Evolutionary conservation across 2,797 vertebrate species (phyloP).

Genomic region (Helicolenus hilgendorfi): DNA sequence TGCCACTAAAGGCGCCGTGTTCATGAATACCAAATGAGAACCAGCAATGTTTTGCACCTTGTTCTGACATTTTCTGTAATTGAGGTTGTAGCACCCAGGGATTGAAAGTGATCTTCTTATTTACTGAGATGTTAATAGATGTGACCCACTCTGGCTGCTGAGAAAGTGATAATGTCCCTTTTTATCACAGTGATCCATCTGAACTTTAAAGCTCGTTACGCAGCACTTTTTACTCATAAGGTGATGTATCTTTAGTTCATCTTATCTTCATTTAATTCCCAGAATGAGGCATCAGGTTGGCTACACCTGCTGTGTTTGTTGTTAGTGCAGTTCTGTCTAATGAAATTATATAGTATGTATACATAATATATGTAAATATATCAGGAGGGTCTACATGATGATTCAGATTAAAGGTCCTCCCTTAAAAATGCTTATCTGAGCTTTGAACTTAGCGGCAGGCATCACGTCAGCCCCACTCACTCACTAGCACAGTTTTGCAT

Average conservation of each 20-base stretch:
- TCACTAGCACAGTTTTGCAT: conserved; percentile 21
- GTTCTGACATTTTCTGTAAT: conserved; percentile 62
- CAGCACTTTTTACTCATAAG: neutral
- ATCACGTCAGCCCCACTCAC: conserved; percentile 51
- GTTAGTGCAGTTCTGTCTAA: neutral
- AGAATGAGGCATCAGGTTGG: neutral
- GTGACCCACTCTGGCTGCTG: neutral
- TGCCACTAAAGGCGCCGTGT: conserved; percentile 17
- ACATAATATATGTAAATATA: neutral
- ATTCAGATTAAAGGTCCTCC: neutral
- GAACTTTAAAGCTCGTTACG: neutral
- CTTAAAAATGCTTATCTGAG: conserved; percentile 43
- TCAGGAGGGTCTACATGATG: neutral
- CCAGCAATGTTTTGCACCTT: neutral
- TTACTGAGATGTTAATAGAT: conserved; percentile 39
- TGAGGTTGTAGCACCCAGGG: conserved; percentile 29
- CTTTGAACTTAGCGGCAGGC: conserved; percentile 28
- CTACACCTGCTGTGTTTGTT: neutral
- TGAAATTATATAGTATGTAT: neutral
- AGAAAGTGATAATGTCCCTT: neutral
- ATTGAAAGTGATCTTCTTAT: conserved; percentile 47
- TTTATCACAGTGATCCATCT: conserved; percentile 6
- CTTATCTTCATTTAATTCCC: neutral
- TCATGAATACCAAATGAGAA: conserved; percentile 62
- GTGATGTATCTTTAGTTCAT: neutral